phyloP scores from a whole-genome alignment of 2,113 vertebrate genomes.

The Pardalotus punctatus region DNA sequence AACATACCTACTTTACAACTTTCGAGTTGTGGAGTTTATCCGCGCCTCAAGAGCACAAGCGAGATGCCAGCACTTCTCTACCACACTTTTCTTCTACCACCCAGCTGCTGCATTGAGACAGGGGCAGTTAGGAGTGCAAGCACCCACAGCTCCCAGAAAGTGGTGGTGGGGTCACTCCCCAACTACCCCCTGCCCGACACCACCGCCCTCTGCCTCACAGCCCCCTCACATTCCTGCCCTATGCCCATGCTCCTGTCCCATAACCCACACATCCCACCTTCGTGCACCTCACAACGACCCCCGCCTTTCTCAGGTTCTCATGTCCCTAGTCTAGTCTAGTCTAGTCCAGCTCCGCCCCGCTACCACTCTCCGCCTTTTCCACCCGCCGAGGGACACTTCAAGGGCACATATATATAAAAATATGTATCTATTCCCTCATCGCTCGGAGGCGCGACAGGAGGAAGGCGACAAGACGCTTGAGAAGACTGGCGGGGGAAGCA shows the following conservation, averaged over 20 bases:
- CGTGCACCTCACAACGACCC: background rate
- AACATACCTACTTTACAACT: no score
- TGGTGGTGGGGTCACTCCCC: background rate
- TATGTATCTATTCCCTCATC: background rate
- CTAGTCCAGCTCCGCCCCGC: background rate
- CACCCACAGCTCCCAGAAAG: background rate
- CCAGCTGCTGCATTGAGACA: background rate
- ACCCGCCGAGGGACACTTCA: background rate
- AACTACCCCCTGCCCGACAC: background rate
- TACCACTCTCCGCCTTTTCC: background rate
- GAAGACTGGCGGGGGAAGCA: background rate
- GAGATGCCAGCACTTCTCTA: background rate
- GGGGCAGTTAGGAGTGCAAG: background rate
- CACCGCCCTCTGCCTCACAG: background rate
- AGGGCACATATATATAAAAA: background rate
- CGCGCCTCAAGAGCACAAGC: background rate
- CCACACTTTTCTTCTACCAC: background rate
- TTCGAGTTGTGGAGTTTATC: no score
- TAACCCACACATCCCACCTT: background rate
- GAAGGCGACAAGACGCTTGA: accelerated
- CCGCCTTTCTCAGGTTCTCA: background rate
- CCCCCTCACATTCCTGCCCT: background rate
- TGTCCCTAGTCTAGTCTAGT: no score
- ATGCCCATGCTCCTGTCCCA: background rate
- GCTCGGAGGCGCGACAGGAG: accelerated